Base-by-base conservation (phyloP, 2,888 invertebrate genomes). In the Pandemis cinnamomeana region DNA sequence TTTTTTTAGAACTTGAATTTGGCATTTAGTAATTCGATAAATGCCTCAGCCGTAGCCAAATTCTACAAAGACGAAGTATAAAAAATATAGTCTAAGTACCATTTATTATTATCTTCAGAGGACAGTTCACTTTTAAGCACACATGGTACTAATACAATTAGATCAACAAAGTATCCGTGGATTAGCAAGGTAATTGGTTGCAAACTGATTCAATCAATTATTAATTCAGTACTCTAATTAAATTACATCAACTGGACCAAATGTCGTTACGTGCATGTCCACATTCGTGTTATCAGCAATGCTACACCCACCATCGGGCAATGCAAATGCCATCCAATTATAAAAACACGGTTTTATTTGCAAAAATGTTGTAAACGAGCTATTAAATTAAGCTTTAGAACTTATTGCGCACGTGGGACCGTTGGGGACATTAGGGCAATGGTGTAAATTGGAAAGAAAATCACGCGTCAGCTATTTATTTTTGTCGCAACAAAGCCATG, bases 281-380 rank as follows among this genome's bases (percentile, higher is more conserved):
- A 71, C 64, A 48, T 64, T 4, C 7, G 10, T 53, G 27, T 55
- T 51, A 44, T 44, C 53, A 67, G 72, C 51, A 62, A 67, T 72
- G 71, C 44, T 62, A 62, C 15, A 55, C 67, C 13, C 13, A 63
- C 72, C 67, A 67, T 67, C 27, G 5, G n/a, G 41, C 63, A 5
- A 72, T 72, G 68, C 72, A 69, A 58, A 72, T 72, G 11, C 15
- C n/a, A 69, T 64, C 63, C 42, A 58, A 63, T 64, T 69, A 72
- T 27, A 44, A 51, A 63, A 72, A 58, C 48, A 64, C 42, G 41
- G 13, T 36, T 61, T 41, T 61, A 61, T 61, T 62, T 51, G 60
- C 51, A 69, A 73, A 68, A 64, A 69, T 73, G 58, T 63, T 55
- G 13, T 13, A 60, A 69, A 69, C 48, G 63, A 69, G 42, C 58